Evolutionary conservation across 2,113 vertebrate species (phyloP).

Genomic region (Heterocephalus glaber): DNA sequence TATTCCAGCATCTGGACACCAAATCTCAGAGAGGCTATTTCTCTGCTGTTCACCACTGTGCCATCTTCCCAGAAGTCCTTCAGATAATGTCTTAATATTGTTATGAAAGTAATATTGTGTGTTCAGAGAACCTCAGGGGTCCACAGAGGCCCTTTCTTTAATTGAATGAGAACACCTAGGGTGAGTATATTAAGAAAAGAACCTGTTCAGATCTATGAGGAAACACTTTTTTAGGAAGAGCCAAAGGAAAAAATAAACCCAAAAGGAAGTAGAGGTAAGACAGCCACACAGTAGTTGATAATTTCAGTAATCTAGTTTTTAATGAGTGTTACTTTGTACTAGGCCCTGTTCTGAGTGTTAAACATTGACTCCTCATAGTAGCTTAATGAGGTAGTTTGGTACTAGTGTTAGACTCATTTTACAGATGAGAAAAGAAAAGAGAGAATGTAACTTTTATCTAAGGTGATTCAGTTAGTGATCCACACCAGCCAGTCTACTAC

Average conservation of each 20-base stretch:
- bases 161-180: background rate
- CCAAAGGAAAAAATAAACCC: background rate
- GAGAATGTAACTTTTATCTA: constrained; percentile 33
- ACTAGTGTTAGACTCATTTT: constrained; percentile 25
- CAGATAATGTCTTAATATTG: constrained; percentile 34
- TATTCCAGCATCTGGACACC: too few species aligned
- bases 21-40: too few species aligned
- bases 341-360: background rate
- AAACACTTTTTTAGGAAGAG: constrained; percentile 37
- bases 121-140: background rate
- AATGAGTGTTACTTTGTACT: constrained; percentile 20
- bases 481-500: background rate
- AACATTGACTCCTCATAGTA: constrained; percentile 5
- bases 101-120: constrained; percentile 24
- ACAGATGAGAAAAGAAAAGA: constrained; percentile 28
- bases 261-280: background rate
- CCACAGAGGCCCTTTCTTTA: background rate
- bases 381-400: background rate
- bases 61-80: too few species aligned
- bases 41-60: too few species aligned
- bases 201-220: background rate
- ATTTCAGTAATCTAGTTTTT: background rate
- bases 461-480: background rate
- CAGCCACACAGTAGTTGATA: background rate
- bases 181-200: constrained; percentile 25